Base-by-base conservation (phyloP, 2,888 invertebrate genomes). In the Thecocarcelia acutangulata region DNA sequence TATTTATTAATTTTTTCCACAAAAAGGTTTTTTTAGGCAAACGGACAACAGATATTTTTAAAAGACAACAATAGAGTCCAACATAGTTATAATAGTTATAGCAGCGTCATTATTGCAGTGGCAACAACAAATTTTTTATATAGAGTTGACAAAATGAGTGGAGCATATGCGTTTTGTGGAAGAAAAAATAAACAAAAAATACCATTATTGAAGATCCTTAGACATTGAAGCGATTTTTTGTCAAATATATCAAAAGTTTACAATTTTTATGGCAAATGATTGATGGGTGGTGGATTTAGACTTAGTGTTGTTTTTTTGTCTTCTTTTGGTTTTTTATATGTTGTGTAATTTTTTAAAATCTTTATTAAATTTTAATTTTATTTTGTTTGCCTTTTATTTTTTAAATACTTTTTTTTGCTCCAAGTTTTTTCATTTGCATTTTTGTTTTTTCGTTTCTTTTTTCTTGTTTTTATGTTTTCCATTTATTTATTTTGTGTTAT, bases 111-210 rank as follows among this genome's bases (percentile, higher is more conserved):
- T 37, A 33, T 59, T 33, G 13, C 66, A 40, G 37, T 9, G 61
- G 59, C 72, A 81, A 68, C 52, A 61, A 48, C 15, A 69, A 69
- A 76, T n/a, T n/a, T n/a, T n/a, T n/a, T n/a, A n/a, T n/a, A n/a
- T 69, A 81, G 70, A 81, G 75, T 85, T 87, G 74, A 81, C 79
- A 85, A 86, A 80, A 75, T 84, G 89, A 89, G 89, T 89, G 89
- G 88, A 89, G 89, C 89, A 87, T 87, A 84, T 86, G 86, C 87
- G 84, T 84, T 59, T 80, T 70, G 85, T 86, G 85, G 86, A 87
- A 89, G 88, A 89, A 88, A 88, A 88, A 83, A 84, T 68, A 87
- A 89, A 87, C 85, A 85, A 88, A 87, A 88, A 87, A 88, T 86
- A 84, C 83, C 84, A 85, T 88, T 88, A 89, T 87, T 88, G 86